Conservation (phyloP, 2,888 invertebrate genomes). For the Teinopalpus imperialis region DNA sequence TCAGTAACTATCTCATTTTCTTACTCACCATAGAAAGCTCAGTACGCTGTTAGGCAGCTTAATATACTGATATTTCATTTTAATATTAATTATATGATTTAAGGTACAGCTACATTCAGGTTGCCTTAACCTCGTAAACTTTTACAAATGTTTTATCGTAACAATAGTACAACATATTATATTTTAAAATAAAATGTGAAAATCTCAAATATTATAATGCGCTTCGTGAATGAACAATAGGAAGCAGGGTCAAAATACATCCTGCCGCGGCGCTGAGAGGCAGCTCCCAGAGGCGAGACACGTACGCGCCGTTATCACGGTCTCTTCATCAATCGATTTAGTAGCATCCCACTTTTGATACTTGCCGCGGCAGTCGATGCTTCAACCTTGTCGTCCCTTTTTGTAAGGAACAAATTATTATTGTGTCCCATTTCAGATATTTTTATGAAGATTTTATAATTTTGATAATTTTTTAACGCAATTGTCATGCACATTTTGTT, state of each 20-base stretch:
- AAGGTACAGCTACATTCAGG: too few species aligned
- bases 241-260: constrained; percentile 32
- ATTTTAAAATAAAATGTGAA: constrained; percentile 9
- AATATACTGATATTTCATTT: too few species aligned
- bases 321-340: constrained; percentile 77
- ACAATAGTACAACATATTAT: constrained; percentile 30
- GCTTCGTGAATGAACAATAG: constrained; percentile 36
- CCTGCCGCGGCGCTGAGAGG: constrained; percentile 39
- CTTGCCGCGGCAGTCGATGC: constrained; percentile 22
- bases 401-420: neutral
- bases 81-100: too few species aligned
- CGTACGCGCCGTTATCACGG: constrained; percentile 61
- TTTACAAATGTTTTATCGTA: too few species aligned
- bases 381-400: constrained; percentile 13
- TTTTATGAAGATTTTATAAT: too few species aligned
- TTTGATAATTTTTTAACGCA: too few species aligned
- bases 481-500: too few species aligned
- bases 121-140: too few species aligned
- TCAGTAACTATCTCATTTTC: too few species aligned
- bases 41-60: too few species aligned
- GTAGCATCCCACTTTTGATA: constrained; percentile 35
- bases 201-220: constrained; percentile 23
- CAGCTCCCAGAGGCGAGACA: constrained; percentile 62
- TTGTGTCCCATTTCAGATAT: too few species aligned
- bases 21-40: too few species aligned